Percentiles rank a stretch among this genome's conserved stretches.
phyloP scores from a whole-genome alignment of 2,113 vertebrate genomes.

The Cyanoliseus patagonus region DNA sequence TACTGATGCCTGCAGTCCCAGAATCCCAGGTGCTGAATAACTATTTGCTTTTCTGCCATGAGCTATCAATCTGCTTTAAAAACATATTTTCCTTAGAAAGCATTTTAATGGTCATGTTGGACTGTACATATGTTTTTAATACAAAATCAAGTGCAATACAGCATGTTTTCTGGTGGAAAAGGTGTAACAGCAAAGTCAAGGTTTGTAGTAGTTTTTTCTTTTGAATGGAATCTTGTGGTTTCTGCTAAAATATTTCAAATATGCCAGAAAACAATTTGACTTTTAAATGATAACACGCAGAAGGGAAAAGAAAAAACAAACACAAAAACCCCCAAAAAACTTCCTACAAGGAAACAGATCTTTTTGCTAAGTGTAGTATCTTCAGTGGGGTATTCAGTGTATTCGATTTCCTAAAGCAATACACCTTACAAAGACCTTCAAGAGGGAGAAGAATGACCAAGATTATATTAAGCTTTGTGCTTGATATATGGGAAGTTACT shows the following conservation, averaged over 20 bases:
- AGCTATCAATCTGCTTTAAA: not conserved
- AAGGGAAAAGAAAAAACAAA: not conserved
- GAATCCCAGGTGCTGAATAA: not conserved
- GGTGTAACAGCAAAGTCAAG: not conserved
- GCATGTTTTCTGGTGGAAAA: not conserved
- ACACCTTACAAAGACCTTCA: conserved; percentile 40
- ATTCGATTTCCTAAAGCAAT: conserved; percentile 17
- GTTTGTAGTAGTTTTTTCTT: not conserved
- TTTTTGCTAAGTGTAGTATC: not conserved
- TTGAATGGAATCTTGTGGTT: not conserved
- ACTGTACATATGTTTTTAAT: not conserved
- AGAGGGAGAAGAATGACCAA: not conserved
- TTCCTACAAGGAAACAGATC: not conserved
- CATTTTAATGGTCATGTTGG: not conserved
- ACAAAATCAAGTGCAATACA: not conserved
- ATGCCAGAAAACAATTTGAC: not conserved
- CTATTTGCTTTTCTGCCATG: not conserved
- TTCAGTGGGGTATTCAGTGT: not conserved
- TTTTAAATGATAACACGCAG: not conserved
- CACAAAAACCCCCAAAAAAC: not conserved
- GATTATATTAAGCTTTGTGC: conserved; percentile 46
- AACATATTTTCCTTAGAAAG: not conserved
- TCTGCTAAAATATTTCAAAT: not conserved
- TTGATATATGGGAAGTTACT: conserved; percentile 57
- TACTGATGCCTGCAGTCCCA: not conserved